Percentiles rank a stretch among this genome's conserved stretches.
Conservation (phyloP, 2,888 invertebrate genomes). For the Hyposoter dolosus region DNA sequence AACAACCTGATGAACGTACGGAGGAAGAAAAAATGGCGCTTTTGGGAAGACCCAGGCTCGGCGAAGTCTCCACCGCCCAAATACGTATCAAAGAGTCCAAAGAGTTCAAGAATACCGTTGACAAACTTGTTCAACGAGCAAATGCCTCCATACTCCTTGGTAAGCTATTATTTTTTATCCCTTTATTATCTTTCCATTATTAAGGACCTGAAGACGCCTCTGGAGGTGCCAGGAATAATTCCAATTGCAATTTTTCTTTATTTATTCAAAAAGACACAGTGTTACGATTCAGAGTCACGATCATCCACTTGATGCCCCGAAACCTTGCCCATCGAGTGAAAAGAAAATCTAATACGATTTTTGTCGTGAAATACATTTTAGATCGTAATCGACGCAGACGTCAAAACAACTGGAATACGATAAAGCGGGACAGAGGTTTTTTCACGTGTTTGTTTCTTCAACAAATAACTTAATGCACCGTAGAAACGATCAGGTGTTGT, state of each 20-base stretch:
- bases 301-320: not conserved
- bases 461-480: not conserved
- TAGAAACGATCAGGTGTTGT: not conserved
- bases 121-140: conserved; percentile 98
- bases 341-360: conserved; percentile 2
- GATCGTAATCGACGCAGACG: conserved; percentile 3
- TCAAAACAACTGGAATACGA: conserved; percentile 18
- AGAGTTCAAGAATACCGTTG: conserved; percentile 99
- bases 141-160: conserved; percentile 96
- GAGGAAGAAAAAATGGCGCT: conserved; percentile 95
- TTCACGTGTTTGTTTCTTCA: not conserved
- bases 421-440: conserved; percentile 13
- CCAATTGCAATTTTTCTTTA: too few relatives aligned
- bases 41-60: conserved; percentile 96
- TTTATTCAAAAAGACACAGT: too few relatives aligned
- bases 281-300: too few relatives aligned
- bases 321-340: not conserved
- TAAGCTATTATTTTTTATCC: conserved; percentile 69
- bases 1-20: conserved; percentile 89
- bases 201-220: not conserved
- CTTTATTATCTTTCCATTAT: not conserved
- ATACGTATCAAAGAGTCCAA: conserved; percentile 98
- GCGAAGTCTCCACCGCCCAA: conserved; percentile 94
- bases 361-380: conserved; percentile 18
- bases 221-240: too few relatives aligned